Evolutionary conservation across 2,888 invertebrate species (phyloP), one percentile per base, ranked within the genome.

Genomic region (Empis stercorea): DNA sequence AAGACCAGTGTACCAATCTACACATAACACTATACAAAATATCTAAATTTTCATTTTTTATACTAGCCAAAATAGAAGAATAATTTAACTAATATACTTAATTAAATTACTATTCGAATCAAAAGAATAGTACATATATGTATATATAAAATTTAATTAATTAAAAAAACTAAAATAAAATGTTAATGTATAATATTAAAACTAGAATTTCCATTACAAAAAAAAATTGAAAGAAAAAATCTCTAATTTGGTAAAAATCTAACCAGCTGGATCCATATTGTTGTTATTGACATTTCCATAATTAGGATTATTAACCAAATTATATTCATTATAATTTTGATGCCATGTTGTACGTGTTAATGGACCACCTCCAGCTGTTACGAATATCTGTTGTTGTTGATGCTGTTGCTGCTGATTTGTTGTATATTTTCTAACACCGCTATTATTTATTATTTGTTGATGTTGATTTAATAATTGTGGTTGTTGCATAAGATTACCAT

Each of bases 281-380:
- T 57, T 59, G 53, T 65, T n/a, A n/a, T n/a, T 61, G 57, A 66
- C 39, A 27, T 45, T 44, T 37, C 46, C 51, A 32, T 68, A 67
- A 57, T 64, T 67, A 56, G 67, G 67, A 60, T 67, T 68, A 58
- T 66, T 65, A 55, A 66, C 64, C 57, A 65, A 61, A 57, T 66
- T 68, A 56, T 63, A 65, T 52, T 66, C 65, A 46, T 49, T 54
- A 56, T 38, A 61, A 57, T 55, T 60, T 34, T 48, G 57, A 57
- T 68, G 65, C 68, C 68, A 68, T 48, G 68, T 65, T 50, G 66
- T 68, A 53, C 68, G 66, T 58, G 64, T 67, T 4, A 38, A 43
- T 36, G 43, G 45, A 13, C 34, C 23, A 30, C 10, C 45, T 13
- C n/a, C 14, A 27, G 13, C 13, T 13, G 5, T 4, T 10, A 37